Conservation (phyloP, 2,797 vertebrate genomes). For the Semaprochilodus insignis region DNA sequence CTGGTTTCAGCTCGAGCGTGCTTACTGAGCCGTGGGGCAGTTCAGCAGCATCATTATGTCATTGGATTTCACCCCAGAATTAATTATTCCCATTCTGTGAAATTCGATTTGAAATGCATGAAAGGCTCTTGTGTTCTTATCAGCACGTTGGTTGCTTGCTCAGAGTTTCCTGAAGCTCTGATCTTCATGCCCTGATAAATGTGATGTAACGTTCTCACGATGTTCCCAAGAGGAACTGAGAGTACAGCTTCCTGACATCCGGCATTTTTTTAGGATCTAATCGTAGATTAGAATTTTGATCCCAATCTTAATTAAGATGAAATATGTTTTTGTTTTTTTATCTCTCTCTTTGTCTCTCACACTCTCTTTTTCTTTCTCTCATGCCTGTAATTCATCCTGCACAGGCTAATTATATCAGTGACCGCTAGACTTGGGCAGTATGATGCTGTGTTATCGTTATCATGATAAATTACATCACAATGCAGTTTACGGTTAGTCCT, state of each 20-base stretch:
- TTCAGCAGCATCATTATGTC: slow-evolving; percentile 1
- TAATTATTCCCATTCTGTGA: slow-evolving; percentile 1
- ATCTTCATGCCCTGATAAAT: not conserved
- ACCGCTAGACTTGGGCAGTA: not conserved
- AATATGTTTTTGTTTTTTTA: not conserved
- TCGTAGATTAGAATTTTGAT: slow-evolving; percentile 14
- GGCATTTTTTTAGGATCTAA: not conserved
- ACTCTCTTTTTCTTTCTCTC: not conserved
- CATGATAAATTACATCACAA: too few species aligned
- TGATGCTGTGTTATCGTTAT: too few species aligned
- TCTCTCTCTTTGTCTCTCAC: not conserved
- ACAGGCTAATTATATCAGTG: not conserved
- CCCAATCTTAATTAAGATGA: slow-evolving; percentile 16
- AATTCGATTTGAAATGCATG: slow-evolving; percentile 8
- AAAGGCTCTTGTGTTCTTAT: slow-evolving; percentile 19
- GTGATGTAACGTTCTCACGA: not conserved
- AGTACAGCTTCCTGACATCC: not conserved
- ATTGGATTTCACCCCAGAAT: slow-evolving; percentile 18
- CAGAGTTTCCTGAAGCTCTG: not conserved
- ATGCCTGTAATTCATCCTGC: not conserved
- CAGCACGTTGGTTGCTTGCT: not conserved
- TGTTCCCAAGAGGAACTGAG: slow-evolving; percentile 2
- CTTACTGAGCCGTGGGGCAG: not conserved
- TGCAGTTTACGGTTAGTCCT: too few species aligned
- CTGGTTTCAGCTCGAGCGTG: not conserved